A percentile compares a stretch with the other conserved stretches of the same genome.
Conservation (phyloP, 2,113 vertebrate genomes). For the Corythaixoides concolor region DNA sequence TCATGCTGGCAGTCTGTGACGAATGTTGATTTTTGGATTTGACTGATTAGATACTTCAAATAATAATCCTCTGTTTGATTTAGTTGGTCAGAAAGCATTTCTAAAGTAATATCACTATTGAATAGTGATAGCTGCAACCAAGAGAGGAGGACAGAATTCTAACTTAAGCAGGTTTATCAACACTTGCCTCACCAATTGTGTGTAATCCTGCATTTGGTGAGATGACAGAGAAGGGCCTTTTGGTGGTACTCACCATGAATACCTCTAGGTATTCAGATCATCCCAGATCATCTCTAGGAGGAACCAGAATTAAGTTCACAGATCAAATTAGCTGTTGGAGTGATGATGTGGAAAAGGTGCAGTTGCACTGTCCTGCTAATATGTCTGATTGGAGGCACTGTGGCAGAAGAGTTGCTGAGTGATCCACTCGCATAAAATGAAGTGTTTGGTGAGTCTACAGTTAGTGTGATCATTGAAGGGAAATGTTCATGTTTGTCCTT, state of each 20-base stretch:
- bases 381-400: accelerated
- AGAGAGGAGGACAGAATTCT: not conserved
- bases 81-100: not conserved
- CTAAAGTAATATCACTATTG: not conserved
- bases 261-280: no score
- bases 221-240: not conserved
- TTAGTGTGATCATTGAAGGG: not conserved
- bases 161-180: not conserved
- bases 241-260: not conserved
- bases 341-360: not conserved
- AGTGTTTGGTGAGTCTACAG: not conserved
- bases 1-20: not conserved
- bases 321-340: not conserved
- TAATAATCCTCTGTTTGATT: not conserved
- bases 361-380: not conserved
- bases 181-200: not conserved
- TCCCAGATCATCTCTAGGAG: not conserved
- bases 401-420: not conserved
- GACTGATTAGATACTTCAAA: not conserved
- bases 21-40: not conserved
- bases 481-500: not conserved
- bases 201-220: not conserved
- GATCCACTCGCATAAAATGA: not conserved
- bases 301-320: not conserved
- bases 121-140: not conserved